Conservation (phyloP, 92 coral and sea anemone species). For the Anthopleura xanthogrammica region DNA sequence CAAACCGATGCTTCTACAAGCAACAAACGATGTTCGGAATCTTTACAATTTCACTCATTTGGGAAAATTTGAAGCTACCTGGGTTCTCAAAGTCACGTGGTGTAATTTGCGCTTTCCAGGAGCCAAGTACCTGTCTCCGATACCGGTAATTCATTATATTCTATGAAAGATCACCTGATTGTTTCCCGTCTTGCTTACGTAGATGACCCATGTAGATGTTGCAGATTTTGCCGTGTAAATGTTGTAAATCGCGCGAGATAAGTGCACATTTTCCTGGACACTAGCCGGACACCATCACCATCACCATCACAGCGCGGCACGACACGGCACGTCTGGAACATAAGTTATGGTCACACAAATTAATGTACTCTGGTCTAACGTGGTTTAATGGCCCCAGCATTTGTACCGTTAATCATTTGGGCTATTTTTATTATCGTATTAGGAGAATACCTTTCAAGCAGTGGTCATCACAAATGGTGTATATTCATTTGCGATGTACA, state of each 20-base stretch:
- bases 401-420: no score
- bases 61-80: background rate
- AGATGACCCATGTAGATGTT: no score
- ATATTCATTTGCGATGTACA: slow-evolving; percentile 48
- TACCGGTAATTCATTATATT: background rate
- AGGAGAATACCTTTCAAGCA: slow-evolving; percentile 54
- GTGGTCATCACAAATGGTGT: slow-evolving; percentile 48
- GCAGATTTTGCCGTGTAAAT: no score
- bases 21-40: background rate
- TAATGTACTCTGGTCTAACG: no score
- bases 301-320: no score
- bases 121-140: background rate
- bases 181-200: no score
- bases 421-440: background rate
- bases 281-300: no score
- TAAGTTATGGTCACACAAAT: no score
- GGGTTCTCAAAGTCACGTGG: background rate
- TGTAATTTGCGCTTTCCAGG: slow-evolving; percentile 2
- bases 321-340: no score
- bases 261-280: no score
- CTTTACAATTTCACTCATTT: background rate
- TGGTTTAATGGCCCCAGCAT: no score
- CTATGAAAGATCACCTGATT: background rate
- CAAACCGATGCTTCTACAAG: background rate
- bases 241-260: no score